Evolutionary conservation across 2,797 vertebrate species (phyloP), one percentile per base, ranked within the genome.

Genomic region (Syndactyla subalaris): DNA sequence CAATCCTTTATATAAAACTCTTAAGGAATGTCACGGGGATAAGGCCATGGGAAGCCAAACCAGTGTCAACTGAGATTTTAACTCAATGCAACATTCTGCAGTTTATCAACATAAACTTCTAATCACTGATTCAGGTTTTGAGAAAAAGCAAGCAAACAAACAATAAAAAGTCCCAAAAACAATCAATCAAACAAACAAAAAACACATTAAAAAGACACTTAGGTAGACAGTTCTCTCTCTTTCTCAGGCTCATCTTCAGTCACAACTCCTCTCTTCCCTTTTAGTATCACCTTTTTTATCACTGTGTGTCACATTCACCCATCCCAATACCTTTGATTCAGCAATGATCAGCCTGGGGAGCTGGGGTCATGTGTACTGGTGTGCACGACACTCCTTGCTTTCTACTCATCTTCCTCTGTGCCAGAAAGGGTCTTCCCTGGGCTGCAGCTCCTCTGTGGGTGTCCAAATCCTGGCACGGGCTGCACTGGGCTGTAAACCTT

Each of bases 391-490:
- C 6, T 63, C 7, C 14, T 83, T 43, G 3, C 14, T 74, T 55
- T 26, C 46, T 54, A 5, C 9, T 32, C 1, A 59, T 70, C 55
- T 74, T 74, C 17, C 19, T 65, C 5, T 55, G 24, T n/a, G 65
- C 16, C 29, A 36, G 21, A 27, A 27, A 54, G 7, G 3, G 3
- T 52, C 6, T 18, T 18, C 27, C 22, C 26, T 9, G 7, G 22
- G 16, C n/a, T 73, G n/a, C 46, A 45, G 15, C 24, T 70, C 27
- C 32, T 41, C 21, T 38, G 34, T 36, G 34, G 5, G 4, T 38
- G 14, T 63, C 8, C 29, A 2, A 38, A 24, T 10, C 4, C 51
- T 65, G 17, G 10, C 0, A 1, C 22, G 32, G 15, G 16, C 24
- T 8, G 8, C 10, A 6, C 5, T 30, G 30, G 17, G 10, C 41